Evolutionary conservation across 2,113 vertebrate species (phyloP).

Genomic region (Mixornis gularis): DNA sequence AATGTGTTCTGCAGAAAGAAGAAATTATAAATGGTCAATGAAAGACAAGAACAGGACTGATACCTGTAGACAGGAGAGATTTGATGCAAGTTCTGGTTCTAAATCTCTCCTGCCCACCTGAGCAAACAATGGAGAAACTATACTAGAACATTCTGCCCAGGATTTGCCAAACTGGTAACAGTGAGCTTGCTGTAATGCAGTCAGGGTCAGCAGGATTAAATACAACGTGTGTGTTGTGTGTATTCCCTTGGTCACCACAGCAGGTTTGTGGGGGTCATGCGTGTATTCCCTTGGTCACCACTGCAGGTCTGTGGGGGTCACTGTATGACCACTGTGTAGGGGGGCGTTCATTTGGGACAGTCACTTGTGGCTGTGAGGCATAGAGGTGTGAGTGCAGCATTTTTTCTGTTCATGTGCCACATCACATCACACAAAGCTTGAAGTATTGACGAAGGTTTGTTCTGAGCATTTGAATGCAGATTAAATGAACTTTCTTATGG

Average conservation of each 20-base stretch:
- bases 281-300: neutral
- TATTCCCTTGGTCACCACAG: neutral
- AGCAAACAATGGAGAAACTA: neutral
- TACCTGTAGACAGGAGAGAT: neutral
- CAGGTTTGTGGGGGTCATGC: neutral
- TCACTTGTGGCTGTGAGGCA: neutral
- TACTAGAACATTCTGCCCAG: neutral
- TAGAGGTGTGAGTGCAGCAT: rapidly evolving
- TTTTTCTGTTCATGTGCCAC: neutral
- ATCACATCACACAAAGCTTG: neutral
- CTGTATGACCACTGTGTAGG: too few species aligned
- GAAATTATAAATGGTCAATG: neutral
- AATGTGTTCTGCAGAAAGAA: neutral
- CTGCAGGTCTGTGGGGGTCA: neutral
- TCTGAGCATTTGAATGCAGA: neutral
- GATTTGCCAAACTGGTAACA: neutral
- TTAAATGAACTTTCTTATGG: neutral
- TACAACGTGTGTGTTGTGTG: rapidly evolving
- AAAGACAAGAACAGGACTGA: neutral
- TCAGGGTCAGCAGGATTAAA: neutral
- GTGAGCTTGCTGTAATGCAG: neutral
- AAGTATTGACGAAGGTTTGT: neutral
- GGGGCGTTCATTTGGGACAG: neutral
- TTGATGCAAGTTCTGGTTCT: neutral
- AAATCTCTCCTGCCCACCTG: neutral